Percentiles rank a stretch among this genome's conserved stretches.
phyloP scores from a whole-genome alignment of 2,888 invertebrate genomes.

The Dascillus cervinus region DNA sequence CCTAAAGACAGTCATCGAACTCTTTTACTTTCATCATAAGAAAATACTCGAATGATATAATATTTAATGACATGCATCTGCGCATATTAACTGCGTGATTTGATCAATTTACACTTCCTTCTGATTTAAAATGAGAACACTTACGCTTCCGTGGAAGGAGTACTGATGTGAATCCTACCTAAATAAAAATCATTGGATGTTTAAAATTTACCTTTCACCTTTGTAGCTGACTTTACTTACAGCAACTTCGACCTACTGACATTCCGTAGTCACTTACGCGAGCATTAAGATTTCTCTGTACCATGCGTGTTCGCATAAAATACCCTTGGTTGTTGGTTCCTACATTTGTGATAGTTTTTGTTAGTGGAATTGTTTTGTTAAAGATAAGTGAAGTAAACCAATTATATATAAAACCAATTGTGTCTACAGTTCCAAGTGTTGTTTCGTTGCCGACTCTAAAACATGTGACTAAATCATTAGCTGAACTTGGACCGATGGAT shows the following conservation, averaged over 20 bases:
- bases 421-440: slow-evolving; percentile 9
- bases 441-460: slow-evolving; percentile 20
- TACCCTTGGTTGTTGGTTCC: slow-evolving; percentile 19
- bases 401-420: slow-evolving; percentile 10
- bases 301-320: slow-evolving; percentile 18
- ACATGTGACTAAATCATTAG: slow-evolving; percentile 47
- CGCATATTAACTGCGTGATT: too few species aligned
- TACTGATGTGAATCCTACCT: too few species aligned
- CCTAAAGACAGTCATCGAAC: too few species aligned
- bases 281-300: too few species aligned
- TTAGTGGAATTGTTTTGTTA: slow-evolving; percentile 21
- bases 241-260: slow-evolving; percentile 4
- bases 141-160: too few species aligned
- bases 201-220: slow-evolving; percentile 14
- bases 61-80: too few species aligned
- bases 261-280: slow-evolving; percentile 5
- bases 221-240: slow-evolving; percentile 5
- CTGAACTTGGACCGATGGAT: slow-evolving; percentile 44
- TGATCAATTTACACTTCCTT: too few species aligned
- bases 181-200: slow-evolving; percentile 2
- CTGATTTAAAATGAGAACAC: too few species aligned
- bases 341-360: slow-evolving; percentile 16
- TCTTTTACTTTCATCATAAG: too few species aligned
- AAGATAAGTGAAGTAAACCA: slow-evolving; percentile 6
- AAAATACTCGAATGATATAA: too few species aligned